Evolutionary conservation across 1,140 invertebrate species (phyloP), one percentile per base, ranked within the genome.

Genomic region (Megalopta genalis): DNA sequence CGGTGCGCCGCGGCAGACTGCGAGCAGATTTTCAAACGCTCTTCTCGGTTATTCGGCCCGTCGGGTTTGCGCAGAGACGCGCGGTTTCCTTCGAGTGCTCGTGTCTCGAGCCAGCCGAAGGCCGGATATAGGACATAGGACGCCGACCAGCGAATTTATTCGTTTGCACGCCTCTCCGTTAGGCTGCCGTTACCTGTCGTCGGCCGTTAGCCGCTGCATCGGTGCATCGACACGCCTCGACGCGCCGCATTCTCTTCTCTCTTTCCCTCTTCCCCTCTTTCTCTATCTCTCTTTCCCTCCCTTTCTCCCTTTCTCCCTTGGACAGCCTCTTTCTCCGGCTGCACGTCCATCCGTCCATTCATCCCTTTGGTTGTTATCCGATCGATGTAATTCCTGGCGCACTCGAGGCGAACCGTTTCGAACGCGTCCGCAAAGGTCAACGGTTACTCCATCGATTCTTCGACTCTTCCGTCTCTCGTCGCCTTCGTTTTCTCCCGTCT

Each of bases 1-100:
- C 32, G 32, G 32, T 32, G 9, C 59, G 62, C 62, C 62, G 57
- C 72, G 65, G 59, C 8, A 14, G 65, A 32, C n/a, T 16, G 42
- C 42, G 0, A n/a, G 23, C 49, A 52, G 49, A 74, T 69, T 83
- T 83, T 63, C 71, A 75, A 83, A 54, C 42, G 37, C 32, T 83
- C 54, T 32, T 62, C 70, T 75, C 77, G 71, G 77, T 76, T 84
- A 84, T 84, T 62, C 69, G 72, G 77, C 72, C 63, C 72, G 82
- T 63, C 63, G 67, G 64, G 76, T 80, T 80, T 72, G 63, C 83
- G 83, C 75, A 77, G 65, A 83, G 71, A 80, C 77, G 62, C 42
- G 52, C 1, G 32, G 1, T 32, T 32, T 32, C 68, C 77, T 23
- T 84, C 60, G 64, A 81, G 76, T 74, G 83, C 80, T 70, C 80